These are phyloP conservation scores for Dicranocentrus wangi DNA, from an alignment of 2,888 invertebrate genomes.

Conservation along the genomic window DNA sequence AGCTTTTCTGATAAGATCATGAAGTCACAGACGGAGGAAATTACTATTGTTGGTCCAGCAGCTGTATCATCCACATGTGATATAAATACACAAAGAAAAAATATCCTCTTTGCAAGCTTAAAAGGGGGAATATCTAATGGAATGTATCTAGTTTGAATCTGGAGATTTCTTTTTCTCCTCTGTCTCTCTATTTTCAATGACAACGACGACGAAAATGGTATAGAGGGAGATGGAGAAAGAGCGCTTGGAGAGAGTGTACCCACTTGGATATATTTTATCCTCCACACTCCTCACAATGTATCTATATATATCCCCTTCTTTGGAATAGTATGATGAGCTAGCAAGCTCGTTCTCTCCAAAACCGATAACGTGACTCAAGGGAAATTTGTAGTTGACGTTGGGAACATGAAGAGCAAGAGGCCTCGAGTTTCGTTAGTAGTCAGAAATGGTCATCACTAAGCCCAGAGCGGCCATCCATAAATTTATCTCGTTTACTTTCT, in stretches of 20 bases:
- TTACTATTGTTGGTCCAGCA: constrained; percentile 42
- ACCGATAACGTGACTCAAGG: constrained; percentile 69
- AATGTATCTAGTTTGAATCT: constrained; percentile 30
- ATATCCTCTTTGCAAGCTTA: constrained; percentile 28
- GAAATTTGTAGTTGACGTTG: constrained; percentile 68
- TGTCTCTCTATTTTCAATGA: constrained; percentile 49
- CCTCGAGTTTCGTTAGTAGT: constrained; percentile 69
- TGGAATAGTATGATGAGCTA: constrained; percentile 39
- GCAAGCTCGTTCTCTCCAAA: constrained; percentile 54
- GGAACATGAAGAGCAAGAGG: constrained; percentile 55
- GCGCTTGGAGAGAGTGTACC: constrained; percentile 6
- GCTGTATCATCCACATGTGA: constrained; percentile 37
- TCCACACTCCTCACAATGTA: neutral
- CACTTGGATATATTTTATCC: neutral
- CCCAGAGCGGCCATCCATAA: constrained; percentile 68
- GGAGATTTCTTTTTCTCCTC: constrained; percentile 35
- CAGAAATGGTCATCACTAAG: constrained; percentile 70
- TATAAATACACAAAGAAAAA: neutral
- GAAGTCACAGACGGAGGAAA: constrained; percentile 44
- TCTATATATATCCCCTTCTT: no score
- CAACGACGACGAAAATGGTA: constrained; percentile 39
- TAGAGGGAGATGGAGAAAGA: neutral
- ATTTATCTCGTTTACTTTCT: constrained; percentile 64
- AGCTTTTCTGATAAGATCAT: constrained; percentile 49
- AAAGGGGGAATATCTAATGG: neutral